Base-by-base conservation (phyloP, 53 echinoderm and acorn worm species). In the Astropecten irregularis region DNA sequence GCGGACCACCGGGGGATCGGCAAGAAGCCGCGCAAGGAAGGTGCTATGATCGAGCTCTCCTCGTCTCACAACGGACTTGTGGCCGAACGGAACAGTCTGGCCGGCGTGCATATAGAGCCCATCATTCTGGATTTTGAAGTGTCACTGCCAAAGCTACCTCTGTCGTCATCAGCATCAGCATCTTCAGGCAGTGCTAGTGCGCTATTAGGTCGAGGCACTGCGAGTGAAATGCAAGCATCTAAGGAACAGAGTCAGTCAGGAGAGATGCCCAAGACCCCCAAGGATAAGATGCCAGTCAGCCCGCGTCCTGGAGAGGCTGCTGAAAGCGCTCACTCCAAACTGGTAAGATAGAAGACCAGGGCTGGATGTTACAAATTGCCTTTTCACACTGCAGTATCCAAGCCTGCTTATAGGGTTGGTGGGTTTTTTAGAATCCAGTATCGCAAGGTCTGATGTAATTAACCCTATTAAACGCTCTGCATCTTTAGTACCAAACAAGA, bases 61-160 rank as follows among this genome's bases (percentile, higher is more conserved):
- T 71, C 85, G 20, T 16, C 84, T 14, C 72, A 33, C 32, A 79
- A 79, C 29, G 79, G 79, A 60, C 29, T 79, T 19, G 44, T 79
- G 19, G 22, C 61, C 1, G 79, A 79, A 30, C 42, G 79, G 61
- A 60, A 35, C 9, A 79, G 62, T 20, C 35, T 79, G 29, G 62
- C 62, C 0, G 29, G 61, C 73, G 72, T 39, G 69, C 69, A 56
- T 15, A 90, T 93, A n/a, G 91, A 95, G 61, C 95, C 95, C 1
- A 95, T 95, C 48, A 93, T 95, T 51, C 57, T 95, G 32, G 86
- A 95, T 82, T 95, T 95, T 93, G 95, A 95, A 27, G 89, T 95
- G 60, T 86, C 95, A 30, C 48, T 84, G 40, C 93, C 93, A 13
- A 89, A 91, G 48, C 57, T 93, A 51, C 81, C 92, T 26, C 83